Percentiles rank a stretch among this genome's conserved stretches.
Evolutionary conservation across 2,113 vertebrate genomes (phyloP).

Genomic region (Bos javanicus): DNA sequence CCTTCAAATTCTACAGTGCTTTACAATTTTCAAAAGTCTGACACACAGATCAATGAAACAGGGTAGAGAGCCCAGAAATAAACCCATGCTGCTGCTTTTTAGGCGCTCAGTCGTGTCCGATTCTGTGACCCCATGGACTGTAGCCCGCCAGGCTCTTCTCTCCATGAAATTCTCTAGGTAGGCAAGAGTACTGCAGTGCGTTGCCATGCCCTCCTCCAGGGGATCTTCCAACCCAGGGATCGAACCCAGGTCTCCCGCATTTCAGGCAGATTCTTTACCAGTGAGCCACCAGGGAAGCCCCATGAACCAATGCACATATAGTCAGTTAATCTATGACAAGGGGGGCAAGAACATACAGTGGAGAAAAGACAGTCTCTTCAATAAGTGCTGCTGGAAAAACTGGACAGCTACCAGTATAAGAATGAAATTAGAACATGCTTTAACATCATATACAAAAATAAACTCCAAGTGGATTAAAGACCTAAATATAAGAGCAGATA

Average conservation of each 20-base stretch:
- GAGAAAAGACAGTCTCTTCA: not conserved
- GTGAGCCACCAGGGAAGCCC: not conserved
- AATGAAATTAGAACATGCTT: not conserved
- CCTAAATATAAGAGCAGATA: not conserved
- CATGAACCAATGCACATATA: not conserved
- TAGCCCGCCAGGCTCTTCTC: not conserved
- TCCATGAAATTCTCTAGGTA: not conserved
- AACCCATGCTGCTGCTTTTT: not conserved
- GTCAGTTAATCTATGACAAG: not conserved
- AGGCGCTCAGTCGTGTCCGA: rapidly evolving
- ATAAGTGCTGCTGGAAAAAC: not conserved
- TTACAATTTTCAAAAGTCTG: not conserved
- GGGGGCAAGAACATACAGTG: not conserved
- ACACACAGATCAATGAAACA: not conserved
- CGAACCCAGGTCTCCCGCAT: not conserved
- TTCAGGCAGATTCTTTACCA: not conserved
- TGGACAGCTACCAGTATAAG: not conserved
- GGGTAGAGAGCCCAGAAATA: not conserved
- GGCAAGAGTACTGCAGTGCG: not conserved
- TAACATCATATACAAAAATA: not conserved
- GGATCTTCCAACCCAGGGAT: not conserved
- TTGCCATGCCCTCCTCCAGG: not conserved
- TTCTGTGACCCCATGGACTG: not conserved
- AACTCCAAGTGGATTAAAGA: not conserved
- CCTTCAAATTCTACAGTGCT: not conserved